Evolutionary conservation across 2,797 vertebrate species (phyloP), one percentile per base, ranked within the genome.

Genomic region (Clarias laeviceps): DNA sequence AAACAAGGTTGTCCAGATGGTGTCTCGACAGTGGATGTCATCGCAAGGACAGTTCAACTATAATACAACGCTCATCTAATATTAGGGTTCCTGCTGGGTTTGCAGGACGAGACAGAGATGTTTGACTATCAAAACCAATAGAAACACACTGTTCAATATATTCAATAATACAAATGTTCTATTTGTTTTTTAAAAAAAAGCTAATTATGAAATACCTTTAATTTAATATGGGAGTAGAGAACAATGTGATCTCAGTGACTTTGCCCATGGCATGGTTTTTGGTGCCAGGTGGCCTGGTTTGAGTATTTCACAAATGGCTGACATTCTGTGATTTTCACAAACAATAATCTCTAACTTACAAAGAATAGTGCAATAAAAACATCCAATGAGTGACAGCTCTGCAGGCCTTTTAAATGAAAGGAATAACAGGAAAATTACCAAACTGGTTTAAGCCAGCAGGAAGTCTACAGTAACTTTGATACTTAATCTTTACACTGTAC

Each of bases 241-340:
- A 57, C 20, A 77, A 37, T 77, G 9, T 1, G 20, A 61, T 61
- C 20, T 78, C 20, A 34, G 56, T 24, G 73, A 29, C 50, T 76
- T 73, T 73, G 40, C 24, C 70, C 70, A 45, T 73, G n/a, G 27
- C 50, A 76, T 78, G 22, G 32, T 61, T 78, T 24, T 62, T 61
- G 6, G 76, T 62, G 24, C 32, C 3, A 17, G 34, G 14, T 79
- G 57, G 22, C 59, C 32, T 62, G 29, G 34, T 79, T 40, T 40
- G 59, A 62, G 77, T 62, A 62, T 45, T 40, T 79, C 2, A 62
- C 12, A 62, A 61, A 7, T 12, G n/a, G 12, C 18, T 57, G 18
- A 77, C 59, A 20, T 59, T 3, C 27, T 24, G 34, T 7, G 34
- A 62, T 24, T 62, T 80, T 64, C 1, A 64, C 37, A 40, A 18